Base-by-base conservation (phyloP, 2,797 vertebrate species). In the Liasis olivaceus region DNA sequence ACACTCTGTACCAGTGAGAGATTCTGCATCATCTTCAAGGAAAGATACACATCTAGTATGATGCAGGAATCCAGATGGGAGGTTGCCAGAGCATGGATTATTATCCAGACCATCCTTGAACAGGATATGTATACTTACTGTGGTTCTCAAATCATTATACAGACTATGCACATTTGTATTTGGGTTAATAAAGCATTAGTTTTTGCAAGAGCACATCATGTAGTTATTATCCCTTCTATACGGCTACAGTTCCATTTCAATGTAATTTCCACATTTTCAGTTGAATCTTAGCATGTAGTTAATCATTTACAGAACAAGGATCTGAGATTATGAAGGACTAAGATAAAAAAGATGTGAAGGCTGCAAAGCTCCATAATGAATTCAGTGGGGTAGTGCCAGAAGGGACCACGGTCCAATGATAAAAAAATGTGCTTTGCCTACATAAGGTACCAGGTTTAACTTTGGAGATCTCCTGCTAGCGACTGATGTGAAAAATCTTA, bases 211-310 rank as follows among this genome's bases (percentile, higher is more conserved):
- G 54, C 24, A 31, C 2, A 26, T 54, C 15, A 54, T 9, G 12
- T 54, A 24, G 22, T 58, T 85, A 54, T 89, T 88, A 69, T 59
- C 72, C 36, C 31, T 81, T 81, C 42, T 47, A 15, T 24, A 84
- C 15, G 66, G 87, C 69, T 24, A 2, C 36, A 81, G 13, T 54
- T n/a, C 66, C 58, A 81, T 88, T 91, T 69, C 87, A 91, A 91
- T 4, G 72, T 22, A 60, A 60, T 77, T 77, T 47, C 72, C 31
- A 54, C 28, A 91, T n/a, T 88, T 47, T 24, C 12, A 54, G 31
- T 87, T 14, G 54, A 69, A 87, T 58, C 11, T 87, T 64, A 24
- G 6, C 17, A 92, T 60, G 0, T 89, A 58, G 1, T 0, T 0
- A 87, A 0, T 3, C 13, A 85, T 3, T 60, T 87, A 15, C 60